Conservation (phyloP, 2,888 invertebrate genomes). For the Nomada ferruginata region DNA sequence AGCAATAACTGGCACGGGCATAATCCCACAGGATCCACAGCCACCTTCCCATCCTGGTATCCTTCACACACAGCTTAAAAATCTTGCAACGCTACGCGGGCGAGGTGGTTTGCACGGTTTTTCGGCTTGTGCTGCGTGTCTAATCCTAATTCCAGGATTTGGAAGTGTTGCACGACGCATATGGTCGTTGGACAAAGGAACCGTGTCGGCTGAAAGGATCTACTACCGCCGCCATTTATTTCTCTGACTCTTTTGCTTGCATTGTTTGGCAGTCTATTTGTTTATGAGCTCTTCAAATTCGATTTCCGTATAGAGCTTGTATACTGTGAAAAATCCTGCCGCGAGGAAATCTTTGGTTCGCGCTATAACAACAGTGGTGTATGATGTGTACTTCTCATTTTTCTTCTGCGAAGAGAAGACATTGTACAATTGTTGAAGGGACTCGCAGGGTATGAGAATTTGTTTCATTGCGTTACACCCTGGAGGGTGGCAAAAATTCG, state of each 20-base stretch:
- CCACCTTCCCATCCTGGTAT: slow-evolving; percentile 28
- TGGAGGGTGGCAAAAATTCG: slow-evolving; percentile 46
- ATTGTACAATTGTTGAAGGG: slow-evolving; percentile 12
- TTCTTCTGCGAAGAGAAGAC: not conserved
- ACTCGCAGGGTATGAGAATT: not conserved
- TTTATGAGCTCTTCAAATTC: slow-evolving; percentile 44
- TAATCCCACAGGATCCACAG: slow-evolving; percentile 68
- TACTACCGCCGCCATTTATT: slow-evolving; percentile 21
- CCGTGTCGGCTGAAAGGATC: slow-evolving; percentile 51
- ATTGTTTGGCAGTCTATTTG: slow-evolving; percentile 51
- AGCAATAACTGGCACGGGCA: slow-evolving; percentile 63
- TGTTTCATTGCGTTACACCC: slow-evolving; percentile 23
- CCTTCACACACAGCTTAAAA: not conserved
- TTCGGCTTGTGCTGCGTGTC: slow-evolving; percentile 52
- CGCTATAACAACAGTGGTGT: not conserved
- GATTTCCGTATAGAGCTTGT: no score
- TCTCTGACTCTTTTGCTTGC: not conserved
- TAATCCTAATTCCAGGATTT: slow-evolving; percentile 62
- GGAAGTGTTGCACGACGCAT: slow-evolving; percentile 51
- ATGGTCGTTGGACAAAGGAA: slow-evolving; percentile 61
- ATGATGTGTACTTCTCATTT: not conserved
- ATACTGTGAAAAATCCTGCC: no score
- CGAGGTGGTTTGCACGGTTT: slow-evolving; percentile 1
- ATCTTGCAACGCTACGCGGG: not conserved
- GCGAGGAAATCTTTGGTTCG: not conserved